Evolutionary conservation across 2,113 vertebrate species (phyloP), one percentile per base, ranked within the genome.

Genomic region (Murina feae): DNA sequence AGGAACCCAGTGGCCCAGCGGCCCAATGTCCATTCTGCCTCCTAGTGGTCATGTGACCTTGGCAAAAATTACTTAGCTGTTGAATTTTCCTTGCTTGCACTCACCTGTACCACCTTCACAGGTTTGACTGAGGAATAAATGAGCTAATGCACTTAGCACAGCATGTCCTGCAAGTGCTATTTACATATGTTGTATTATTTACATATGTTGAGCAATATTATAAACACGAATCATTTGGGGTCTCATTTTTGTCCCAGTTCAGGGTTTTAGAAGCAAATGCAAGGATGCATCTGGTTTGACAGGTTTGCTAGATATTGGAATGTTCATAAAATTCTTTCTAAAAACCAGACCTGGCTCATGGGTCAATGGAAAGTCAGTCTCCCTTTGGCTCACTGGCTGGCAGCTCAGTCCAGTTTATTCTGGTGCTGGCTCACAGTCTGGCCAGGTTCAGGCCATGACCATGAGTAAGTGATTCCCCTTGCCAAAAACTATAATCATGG

Each of bases 391-490:
- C 42, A 10, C 32, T 82, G 42, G 47, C 78, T 2, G 0, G 68
- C n/a, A n/a, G 75, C 58, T 86, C 75, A 65, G 69, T 37, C 39
- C 78, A 74, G 82, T 69, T 85, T 85, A 92, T 90, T 95, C 88
- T 95, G 68, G 90, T 81, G 23, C 79, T 86, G 65, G 82, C 85
- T 92, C 53, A 39, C 13, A 16, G 85, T 78, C 42, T 55, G 82
- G 32, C 68, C 88, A 88, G 37, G 66, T 95, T 78, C 86, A 85
- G 94, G 63, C 89, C 79, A 60, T 47, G n/a, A 86, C 86, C 78
- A 71, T 78, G 86, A 95, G 74, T 89, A 95, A 86, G 82, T 79
- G 89, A 96, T 49, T 92, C 89, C 55, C 65, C 37, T 79, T 94
- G 91, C 68, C 90, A 95, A 95, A 94, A 92, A 37, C 68, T 68